These are phyloP conservation scores for Apistogramma diplotaenia DNA, from an alignment of 2,113 vertebrate species.

Conservation along the genomic window DNA sequence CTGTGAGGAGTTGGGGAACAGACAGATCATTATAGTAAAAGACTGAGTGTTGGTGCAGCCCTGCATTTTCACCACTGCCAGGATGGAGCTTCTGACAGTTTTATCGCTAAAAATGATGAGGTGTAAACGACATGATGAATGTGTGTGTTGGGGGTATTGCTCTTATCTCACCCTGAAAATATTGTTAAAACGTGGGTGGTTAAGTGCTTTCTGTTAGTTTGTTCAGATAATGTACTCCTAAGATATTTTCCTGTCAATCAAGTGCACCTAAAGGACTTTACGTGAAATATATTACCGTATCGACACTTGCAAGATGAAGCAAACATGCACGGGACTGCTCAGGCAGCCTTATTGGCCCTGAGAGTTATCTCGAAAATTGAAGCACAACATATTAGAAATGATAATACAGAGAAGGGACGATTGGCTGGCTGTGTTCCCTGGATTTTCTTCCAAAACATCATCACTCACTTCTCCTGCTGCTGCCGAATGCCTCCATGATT, in stretches of 20 bases:
- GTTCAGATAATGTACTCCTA: not conserved
- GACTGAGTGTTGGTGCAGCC: not conserved
- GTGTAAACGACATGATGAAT: not conserved
- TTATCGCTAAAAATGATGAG: not conserved
- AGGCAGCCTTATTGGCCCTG: not conserved
- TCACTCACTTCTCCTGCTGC: slow-evolving; percentile 55
- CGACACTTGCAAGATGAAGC: not conserved
- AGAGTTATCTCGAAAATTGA: slow-evolving; percentile 1
- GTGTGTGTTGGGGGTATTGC: not conserved
- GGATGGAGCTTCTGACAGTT: not conserved
- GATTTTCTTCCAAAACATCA: slow-evolving; percentile 62
- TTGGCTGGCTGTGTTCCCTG: slow-evolving; percentile 37
- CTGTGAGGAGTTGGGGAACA: too few species aligned
- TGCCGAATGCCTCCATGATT: slow-evolving; percentile 62
- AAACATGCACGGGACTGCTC: not conserved
- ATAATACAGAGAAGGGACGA: slow-evolving; percentile 10
- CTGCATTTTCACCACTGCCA: not conserved
- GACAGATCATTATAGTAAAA: not conserved
- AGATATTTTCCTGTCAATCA: not conserved
- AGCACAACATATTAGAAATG: slow-evolving; percentile 1
- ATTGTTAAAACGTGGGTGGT: not conserved
- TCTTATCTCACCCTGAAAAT: not conserved
- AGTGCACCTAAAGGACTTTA: not conserved
- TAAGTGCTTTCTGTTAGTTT: not conserved
- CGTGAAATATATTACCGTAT: not conserved